These are phyloP conservation scores for Buceros bicornis DNA, from an alignment of 2,797 vertebrate genomes.

Conservation along the genomic window DNA sequence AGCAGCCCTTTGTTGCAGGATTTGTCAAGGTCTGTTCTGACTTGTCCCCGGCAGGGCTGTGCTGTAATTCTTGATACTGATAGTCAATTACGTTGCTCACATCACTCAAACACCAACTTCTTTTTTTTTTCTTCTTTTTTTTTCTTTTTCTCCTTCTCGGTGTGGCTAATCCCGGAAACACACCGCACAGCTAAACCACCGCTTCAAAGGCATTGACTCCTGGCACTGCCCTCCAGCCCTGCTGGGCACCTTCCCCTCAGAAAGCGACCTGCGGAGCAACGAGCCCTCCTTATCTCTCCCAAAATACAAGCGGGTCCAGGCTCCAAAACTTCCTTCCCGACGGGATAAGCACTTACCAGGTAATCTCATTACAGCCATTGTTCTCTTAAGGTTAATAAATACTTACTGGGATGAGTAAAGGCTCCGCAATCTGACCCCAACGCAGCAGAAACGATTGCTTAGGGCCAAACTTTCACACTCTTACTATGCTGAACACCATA, in stretches of 20 bases:
- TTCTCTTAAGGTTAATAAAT: slow-evolving; percentile 55
- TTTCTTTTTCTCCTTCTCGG: not conserved
- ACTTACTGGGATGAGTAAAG: slow-evolving; percentile 59
- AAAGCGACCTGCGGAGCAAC: not conserved
- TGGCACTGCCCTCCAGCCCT: not conserved
- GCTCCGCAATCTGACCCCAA: slow-evolving; percentile 48
- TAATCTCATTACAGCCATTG: slow-evolving; percentile 56
- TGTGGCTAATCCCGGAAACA: not conserved
- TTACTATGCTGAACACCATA: not conserved
- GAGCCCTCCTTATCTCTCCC: not conserved
- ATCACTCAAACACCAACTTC: slow-evolving; percentile 1
- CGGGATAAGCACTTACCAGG: not conserved
- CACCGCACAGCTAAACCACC: not conserved
- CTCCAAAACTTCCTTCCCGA: not conserved
- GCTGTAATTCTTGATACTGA: slow-evolving; percentile 48
- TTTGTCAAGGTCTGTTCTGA: slow-evolving; percentile 68
- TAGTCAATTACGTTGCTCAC: slow-evolving; percentile 61
- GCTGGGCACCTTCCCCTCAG: not conserved
- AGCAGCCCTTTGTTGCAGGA: slow-evolving; percentile 44
- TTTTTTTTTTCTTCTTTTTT: not conserved
- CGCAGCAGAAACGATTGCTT: not conserved
- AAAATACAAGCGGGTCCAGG: not conserved
- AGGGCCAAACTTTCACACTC: slow-evolving; percentile 33
- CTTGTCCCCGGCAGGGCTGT: slow-evolving; percentile 42
- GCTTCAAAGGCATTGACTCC: not conserved